Evolutionary conservation across 2,797 vertebrate species (phyloP).

Genomic region (Anabas testudineus): DNA sequence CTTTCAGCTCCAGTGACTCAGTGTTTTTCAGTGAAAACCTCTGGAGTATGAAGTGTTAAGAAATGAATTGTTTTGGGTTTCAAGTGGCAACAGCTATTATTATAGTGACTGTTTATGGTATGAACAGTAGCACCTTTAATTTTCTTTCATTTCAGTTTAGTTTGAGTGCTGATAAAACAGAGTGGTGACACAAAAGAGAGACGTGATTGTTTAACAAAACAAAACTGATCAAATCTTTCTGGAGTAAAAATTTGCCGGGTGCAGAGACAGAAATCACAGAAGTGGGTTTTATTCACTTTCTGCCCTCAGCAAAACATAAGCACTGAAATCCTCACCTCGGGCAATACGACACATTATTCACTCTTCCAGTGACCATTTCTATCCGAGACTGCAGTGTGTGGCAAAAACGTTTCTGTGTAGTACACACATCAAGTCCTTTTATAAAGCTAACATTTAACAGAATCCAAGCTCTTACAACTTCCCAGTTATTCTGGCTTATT

Average conservation of each 20-base stretch:
- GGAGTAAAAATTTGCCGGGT: constrained; percentile 10
- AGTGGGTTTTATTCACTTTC: constrained; percentile 20
- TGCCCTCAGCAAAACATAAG: constrained; percentile 49
- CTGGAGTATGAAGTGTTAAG: constrained; percentile 27
- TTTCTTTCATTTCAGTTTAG: constrained; percentile 26
- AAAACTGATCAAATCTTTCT: constrained; percentile 15
- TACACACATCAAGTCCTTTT: constrained; percentile 4
- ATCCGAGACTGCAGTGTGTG: constrained; percentile 4
- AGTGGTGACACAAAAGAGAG: constrained; percentile 1
- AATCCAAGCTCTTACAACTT: neutral
- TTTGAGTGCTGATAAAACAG: constrained; percentile 25
- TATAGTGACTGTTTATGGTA: neutral
- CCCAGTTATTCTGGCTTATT: neutral
- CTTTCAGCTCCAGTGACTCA: constrained; percentile 28
- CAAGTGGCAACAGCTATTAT: no score
- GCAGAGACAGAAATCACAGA: constrained; percentile 21
- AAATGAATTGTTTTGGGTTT: constrained; percentile 31
- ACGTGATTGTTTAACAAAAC: constrained; percentile 7
- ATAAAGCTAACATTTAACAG: neutral
- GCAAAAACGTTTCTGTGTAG: neutral
- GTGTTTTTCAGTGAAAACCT: constrained; percentile 36
- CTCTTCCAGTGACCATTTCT: constrained; percentile 6
- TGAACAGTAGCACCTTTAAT: constrained; percentile 23
- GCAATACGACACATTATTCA: constrained; percentile 43
- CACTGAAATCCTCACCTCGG: constrained; percentile 46